Base-by-base conservation (phyloP, 1,140 invertebrate species). In the Penaeus indicus region DNA sequence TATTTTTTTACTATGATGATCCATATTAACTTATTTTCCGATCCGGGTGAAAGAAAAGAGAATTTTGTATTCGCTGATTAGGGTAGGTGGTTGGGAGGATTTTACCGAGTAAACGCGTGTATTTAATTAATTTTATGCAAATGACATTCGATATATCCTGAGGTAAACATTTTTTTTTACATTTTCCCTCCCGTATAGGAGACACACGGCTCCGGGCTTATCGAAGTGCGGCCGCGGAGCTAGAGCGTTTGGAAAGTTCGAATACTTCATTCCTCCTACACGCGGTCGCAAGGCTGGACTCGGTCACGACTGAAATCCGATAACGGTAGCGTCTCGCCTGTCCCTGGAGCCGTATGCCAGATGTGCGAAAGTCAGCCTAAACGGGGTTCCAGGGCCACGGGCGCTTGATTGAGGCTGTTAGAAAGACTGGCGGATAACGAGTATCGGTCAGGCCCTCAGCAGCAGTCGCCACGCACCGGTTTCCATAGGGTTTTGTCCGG, bases 301-400 rank as follows among this genome's bases (percentile, higher is more conserved):
- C 83, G 88, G 88, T 85, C 77, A 82, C 83, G 88, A 89, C 88
- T 89, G 88, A 89, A 89, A 89, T 89, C 88, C 88, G 88, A 89
- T 89, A 89, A 89, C 81, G 83, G 88, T 89, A 85, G 84, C 88
- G 88, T 89, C 88, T 89, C 61, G 88, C 77, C 84, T 85, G 84
- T 89, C 87, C 85, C 47, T 75, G 72, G 63, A 85, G 67, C 22
- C 27, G 25, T 54, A 16, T 85, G 88, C 77, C 83, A 85, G 83
- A 89, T 80, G 69, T 25, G 72, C 75, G 78, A 79, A 79, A 84
- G 25, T 78, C 10, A n/a, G n/a, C 32, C 54, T 16, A 54, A 54
- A 54, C 54, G 10, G 54, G 11, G 54, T 16, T 54, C 16, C 54
- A 54, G 54, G 32, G 67, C 67, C 32, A 21, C 21, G 21, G 32